A percentile compares a stretch with the other conserved stretches of the same genome.
phyloP scores from a whole-genome alignment of 2,888 invertebrate species.

The Cataglyphis altisquamis region DNA sequence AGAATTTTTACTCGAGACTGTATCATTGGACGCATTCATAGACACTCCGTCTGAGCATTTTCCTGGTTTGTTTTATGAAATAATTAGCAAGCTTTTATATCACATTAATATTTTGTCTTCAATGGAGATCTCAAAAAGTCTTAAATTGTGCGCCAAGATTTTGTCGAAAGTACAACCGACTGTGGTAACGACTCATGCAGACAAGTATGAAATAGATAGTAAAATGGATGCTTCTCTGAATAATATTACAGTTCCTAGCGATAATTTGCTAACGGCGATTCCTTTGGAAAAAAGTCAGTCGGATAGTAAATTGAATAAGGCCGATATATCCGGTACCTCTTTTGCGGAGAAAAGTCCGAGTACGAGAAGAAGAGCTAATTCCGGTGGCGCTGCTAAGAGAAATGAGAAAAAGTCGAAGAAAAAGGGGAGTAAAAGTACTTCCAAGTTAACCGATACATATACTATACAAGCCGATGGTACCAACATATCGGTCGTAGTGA shows the following conservation, averaged over 20 bases:
- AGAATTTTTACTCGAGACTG: constrained; percentile 92
- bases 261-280: constrained; percentile 80
- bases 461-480: constrained; percentile 75
- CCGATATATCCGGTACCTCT: constrained; percentile 71
- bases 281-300: constrained; percentile 90
- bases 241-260: constrained; percentile 58
- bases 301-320: constrained; percentile 89
- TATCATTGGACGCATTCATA: constrained; percentile 91
- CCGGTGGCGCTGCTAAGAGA: constrained; percentile 85
- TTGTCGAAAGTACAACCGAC: constrained; percentile 92
- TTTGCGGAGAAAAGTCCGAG: constrained; percentile 82
- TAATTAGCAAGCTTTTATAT: constrained; percentile 88
- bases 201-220: constrained; percentile 72
- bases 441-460: constrained; percentile 81
- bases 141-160: constrained; percentile 91
- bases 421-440: constrained; percentile 85
- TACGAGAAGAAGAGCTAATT: constrained; percentile 84
- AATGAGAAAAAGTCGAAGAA: constrained; percentile 88
- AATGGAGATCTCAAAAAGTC: constrained; percentile 89
- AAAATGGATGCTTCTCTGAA: constrained; percentile 64
- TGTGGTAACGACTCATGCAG: constrained; percentile 85
- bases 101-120: constrained; percentile 88
- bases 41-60: constrained; percentile 93
- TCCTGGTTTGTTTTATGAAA: constrained; percentile 91
- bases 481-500: constrained; percentile 80